These are phyloP conservation scores for Camelus bactrianus DNA, from an alignment of 2,113 vertebrate species.

Conservation along the genomic window DNA sequence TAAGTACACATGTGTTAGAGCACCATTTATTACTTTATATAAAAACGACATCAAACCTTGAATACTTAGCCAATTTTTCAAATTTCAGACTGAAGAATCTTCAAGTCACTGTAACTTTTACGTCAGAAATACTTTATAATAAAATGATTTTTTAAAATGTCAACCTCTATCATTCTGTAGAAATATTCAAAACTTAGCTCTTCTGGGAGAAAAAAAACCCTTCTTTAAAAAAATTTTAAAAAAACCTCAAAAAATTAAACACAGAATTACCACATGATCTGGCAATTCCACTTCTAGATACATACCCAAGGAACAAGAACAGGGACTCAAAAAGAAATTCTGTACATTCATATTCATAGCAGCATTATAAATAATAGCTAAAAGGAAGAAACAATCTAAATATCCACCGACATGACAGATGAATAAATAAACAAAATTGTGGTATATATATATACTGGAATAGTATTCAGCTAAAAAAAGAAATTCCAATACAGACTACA, in stretches of 20 bases:
- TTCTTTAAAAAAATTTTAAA: neutral
- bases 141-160: neutral
- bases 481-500: neutral
- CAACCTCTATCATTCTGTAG: neutral
- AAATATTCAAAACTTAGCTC: constrained; percentile 31
- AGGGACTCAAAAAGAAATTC: neutral
- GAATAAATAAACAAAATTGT: neutral
- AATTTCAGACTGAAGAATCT: constrained; percentile 6
- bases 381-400: neutral
- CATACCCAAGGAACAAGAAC: neutral
- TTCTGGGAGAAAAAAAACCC: neutral
- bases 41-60: neutral
- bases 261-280: neutral
- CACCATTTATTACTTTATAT: neutral
- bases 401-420: neutral
- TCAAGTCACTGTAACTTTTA: constrained; percentile 24
- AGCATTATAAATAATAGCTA: neutral
- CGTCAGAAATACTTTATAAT: neutral
- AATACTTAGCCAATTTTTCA: neutral
- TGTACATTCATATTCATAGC: neutral
- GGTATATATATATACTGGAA: neutral
- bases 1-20: neutral
- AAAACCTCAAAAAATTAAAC: neutral
- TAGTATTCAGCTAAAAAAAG: neutral
- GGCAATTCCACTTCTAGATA: neutral